phyloP scores from a whole-genome alignment of 2,113 vertebrate genomes.

The Lates calcarifer region DNA sequence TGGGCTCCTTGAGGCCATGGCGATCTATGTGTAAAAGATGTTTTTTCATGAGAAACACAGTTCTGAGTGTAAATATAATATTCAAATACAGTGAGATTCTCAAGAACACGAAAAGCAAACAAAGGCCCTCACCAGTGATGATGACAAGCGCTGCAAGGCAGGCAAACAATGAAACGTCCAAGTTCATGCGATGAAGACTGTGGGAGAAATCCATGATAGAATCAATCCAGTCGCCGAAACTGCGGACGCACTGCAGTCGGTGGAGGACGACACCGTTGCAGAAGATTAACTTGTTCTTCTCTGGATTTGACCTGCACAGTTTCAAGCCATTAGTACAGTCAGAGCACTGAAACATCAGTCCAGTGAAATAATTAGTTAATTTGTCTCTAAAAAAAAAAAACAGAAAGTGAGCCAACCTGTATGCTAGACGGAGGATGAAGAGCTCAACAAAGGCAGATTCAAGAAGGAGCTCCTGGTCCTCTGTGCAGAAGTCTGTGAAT shows the following conservation, averaged over 20 bases:
- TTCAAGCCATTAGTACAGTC: constrained; percentile 9
- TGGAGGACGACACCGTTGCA: constrained; percentile 93
- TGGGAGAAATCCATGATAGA: constrained; percentile 93
- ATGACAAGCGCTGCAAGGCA: constrained; percentile 93
- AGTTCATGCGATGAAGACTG: constrained; percentile 90
- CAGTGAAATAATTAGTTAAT: not conserved
- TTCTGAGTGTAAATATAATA: not conserved
- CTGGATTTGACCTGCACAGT: constrained; percentile 89
- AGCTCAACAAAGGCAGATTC: constrained; percentile 95
- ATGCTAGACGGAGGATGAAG: constrained; percentile 93
- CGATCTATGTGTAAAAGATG: constrained; percentile 84
- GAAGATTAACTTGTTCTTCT: constrained; percentile 92
- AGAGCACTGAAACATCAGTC: not conserved
- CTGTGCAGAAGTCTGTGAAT: constrained; percentile 87
- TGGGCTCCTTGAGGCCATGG: constrained; percentile 92
- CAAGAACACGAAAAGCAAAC: not conserved
- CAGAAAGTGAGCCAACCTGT: constrained; percentile 90
- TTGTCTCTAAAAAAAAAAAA: too few relatives aligned
- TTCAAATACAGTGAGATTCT: not conserved
- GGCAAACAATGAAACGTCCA: constrained; percentile 91
- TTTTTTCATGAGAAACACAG: constrained; percentile 42
- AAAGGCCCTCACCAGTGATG: constrained; percentile 87
- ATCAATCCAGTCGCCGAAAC: constrained; percentile 94
- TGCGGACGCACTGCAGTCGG: constrained; percentile 90
- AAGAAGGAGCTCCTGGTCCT: constrained; percentile 93